Evolutionary conservation across 2,797 vertebrate genomes (phyloP).

Genomic region (Pipistrellus nathusii): DNA sequence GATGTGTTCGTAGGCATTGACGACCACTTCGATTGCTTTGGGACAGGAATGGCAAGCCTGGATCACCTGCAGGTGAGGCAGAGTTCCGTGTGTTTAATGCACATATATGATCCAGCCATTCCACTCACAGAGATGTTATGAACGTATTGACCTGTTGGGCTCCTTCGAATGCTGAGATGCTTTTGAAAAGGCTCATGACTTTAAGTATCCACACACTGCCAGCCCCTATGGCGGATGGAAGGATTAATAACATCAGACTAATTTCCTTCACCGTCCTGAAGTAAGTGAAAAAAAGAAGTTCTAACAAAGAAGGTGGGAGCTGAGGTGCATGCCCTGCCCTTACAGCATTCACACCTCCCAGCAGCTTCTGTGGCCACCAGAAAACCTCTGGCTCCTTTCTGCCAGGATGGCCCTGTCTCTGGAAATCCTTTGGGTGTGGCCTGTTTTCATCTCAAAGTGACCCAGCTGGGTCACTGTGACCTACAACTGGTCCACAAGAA

Average conservation of each 20-base stretch:
- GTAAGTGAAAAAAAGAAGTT: not conserved
- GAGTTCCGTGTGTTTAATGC: not conserved
- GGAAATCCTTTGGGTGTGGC: not conserved
- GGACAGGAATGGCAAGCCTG: constrained; percentile 93
- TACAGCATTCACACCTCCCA: not conserved
- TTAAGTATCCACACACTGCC: not conserved
- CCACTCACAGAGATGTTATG: not conserved
- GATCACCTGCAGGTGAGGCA: constrained; percentile 90
- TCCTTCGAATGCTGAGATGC: not conserved
- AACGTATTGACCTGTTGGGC: not conserved
- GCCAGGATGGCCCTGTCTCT: too few species aligned
- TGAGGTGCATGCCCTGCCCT: not conserved
- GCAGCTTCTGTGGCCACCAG: not conserved
- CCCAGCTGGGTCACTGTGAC: not conserved
- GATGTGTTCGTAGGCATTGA: constrained; percentile 94
- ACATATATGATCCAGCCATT: not conserved
- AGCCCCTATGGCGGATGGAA: not conserved
- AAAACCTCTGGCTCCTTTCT: not conserved
- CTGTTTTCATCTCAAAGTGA: constrained; percentile 6
- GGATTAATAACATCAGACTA: constrained; percentile 1
- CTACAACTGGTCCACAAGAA: not conserved
- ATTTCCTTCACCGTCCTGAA: not conserved
- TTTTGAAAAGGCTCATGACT: not conserved
- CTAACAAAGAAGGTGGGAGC: not conserved
- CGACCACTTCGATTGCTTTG: constrained; percentile 92